A percentile compares a stretch with the other conserved stretches of the same genome.
Conservation (phyloP, 2,797 vertebrate species). For the Sebastes vulpes region DNA sequence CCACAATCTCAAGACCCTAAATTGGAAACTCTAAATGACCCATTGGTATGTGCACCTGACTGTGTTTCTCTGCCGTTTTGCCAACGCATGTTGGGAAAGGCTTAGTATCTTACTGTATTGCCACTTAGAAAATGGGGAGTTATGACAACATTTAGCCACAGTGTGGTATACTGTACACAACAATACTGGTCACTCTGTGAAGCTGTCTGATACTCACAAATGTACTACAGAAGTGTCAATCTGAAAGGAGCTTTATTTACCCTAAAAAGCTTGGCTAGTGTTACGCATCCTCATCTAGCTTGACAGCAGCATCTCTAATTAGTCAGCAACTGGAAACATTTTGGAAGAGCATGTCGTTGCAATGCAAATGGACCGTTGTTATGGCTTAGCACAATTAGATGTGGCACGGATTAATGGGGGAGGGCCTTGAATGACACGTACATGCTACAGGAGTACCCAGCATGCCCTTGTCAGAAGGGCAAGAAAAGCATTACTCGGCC, state of each 20-base stretch:
- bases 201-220: background rate
- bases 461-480: conserved; percentile 29
- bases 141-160: background rate
- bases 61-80: background rate
- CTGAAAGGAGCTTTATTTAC: background rate
- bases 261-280: background rate
- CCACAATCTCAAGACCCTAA: background rate
- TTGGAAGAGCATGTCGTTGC: conserved; percentile 14
- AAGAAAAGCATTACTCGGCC: conserved; percentile 1
- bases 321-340: conserved; percentile 24
- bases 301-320: conserved; percentile 21
- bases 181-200: background rate
- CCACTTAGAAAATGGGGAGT: background rate
- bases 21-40: background rate
- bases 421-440: conserved; percentile 48
- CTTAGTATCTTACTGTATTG: background rate
- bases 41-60: background rate
- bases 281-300: background rate
- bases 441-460: conserved; percentile 8
- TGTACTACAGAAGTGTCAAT: background rate
- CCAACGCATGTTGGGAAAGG: background rate
- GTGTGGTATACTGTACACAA: background rate
- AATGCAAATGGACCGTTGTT: conserved; percentile 52
- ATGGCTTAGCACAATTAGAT: conserved; percentile 76
- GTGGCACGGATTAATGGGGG: conserved; percentile 74